Evolutionary conservation across 2,797 vertebrate species (phyloP).

Genomic region (Meriones psammophilus): DNA sequence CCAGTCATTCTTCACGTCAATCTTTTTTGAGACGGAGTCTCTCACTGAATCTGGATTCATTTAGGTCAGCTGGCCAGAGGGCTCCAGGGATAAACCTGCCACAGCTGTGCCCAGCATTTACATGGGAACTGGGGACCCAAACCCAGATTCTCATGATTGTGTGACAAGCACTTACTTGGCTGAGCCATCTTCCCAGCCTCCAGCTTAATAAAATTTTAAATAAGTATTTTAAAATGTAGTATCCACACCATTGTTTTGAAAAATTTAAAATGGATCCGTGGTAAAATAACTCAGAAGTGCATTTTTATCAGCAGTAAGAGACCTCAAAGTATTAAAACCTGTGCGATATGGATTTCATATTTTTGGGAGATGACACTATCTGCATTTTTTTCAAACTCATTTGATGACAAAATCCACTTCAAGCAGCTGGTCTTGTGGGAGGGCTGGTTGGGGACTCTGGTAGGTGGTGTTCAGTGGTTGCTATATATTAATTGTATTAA

Average conservation of each 20-base stretch:
- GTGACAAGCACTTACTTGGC: not conserved
- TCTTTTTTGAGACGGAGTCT: not conserved
- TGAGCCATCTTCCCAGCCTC: not conserved
- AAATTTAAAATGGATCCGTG: conserved; percentile 28
- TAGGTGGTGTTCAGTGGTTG: not conserved
- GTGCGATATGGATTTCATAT: conserved; percentile 4
- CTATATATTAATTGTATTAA: conserved; percentile 73
- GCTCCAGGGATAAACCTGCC: not conserved
- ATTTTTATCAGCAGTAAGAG: conserved; percentile 54
- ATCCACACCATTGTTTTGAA: conserved; percentile 4
- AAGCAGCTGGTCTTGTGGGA: conserved; percentile 36
- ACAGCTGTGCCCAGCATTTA: not conserved
- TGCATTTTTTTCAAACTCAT: conserved; percentile 62
- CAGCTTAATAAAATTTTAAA: not conserved
- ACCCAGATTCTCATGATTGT: not conserved
- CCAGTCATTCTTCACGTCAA: not conserved
- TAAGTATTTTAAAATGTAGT: conserved; percentile 50
- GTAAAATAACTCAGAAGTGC: conserved; percentile 57
- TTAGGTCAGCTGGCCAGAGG: not conserved
- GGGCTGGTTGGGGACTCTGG: not conserved
- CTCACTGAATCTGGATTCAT: not conserved
- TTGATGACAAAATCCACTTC: conserved; percentile 50
- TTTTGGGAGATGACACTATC: conserved; percentile 51
- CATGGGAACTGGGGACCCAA: not conserved
- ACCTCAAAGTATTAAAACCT: conserved; percentile 14